phyloP scores from a whole-genome alignment of 2,113 vertebrate genomes.

The Nibea albiflora region DNA sequence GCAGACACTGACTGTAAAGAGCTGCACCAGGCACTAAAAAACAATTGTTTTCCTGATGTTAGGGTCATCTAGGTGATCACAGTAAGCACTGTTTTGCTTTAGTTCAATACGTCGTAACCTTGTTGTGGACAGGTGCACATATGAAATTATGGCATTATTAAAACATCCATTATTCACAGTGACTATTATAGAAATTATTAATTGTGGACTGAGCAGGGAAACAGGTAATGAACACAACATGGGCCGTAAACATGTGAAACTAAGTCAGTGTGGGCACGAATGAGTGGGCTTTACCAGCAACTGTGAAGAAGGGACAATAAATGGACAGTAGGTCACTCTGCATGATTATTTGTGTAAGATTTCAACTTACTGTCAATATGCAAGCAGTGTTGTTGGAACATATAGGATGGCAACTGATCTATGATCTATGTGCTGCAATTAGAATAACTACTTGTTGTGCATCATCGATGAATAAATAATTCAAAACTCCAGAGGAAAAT shows the following conservation, averaged over 20 bases:
- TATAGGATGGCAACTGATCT: too few species aligned
- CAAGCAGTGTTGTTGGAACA: too few species aligned
- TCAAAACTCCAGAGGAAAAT: not conserved
- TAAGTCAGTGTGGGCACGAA: too few species aligned
- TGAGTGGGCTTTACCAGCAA: too few species aligned
- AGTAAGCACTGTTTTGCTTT: constrained; percentile 2
- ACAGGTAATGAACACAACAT: not conserved
- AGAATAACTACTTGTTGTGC: too few species aligned
- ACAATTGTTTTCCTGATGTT: constrained; percentile 32
- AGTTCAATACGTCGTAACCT: constrained; percentile 1
- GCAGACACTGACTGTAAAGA: constrained; percentile 44
- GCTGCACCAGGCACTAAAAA: constrained; percentile 34
- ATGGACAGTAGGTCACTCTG: not conserved
- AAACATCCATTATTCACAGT: not conserved
- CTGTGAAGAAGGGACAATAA: too few species aligned
- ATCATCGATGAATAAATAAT: not conserved
- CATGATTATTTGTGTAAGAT: not conserved
- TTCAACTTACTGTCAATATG: not conserved
- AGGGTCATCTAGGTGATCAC: constrained; percentile 31
- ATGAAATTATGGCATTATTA: not conserved
- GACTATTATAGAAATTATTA: not conserved
- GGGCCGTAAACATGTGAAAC: not conserved
- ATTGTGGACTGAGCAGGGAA: not conserved
- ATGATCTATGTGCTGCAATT: too few species aligned
- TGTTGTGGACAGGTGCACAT: not conserved